Evolutionary conservation across 2,888 invertebrate genomes (phyloP), one percentile per base, ranked within the genome.

Genomic region (Drepana falcataria): DNA sequence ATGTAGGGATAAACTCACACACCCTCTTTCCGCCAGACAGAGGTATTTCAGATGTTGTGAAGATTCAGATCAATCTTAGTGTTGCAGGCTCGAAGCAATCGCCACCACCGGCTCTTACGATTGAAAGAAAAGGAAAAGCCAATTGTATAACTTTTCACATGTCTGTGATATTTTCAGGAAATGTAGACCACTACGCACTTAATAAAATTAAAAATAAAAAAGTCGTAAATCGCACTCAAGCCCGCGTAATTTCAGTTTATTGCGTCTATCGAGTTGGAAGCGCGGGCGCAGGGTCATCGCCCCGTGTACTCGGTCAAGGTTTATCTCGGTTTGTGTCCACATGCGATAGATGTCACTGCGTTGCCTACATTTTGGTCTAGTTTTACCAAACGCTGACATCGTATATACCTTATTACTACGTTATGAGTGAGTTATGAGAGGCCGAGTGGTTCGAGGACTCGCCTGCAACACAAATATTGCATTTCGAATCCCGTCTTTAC

Each of bases 261-360:
- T 63, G 55, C 62, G 59, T 61, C 56, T 49, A 59, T 52, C 54
- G 44, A 6, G 44, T 7, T 9, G 9, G 57, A 49, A 53, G 52
- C 37, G 48, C 52, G 44, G 35, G 48, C 57, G 60, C 35, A 44
- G 55, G 64, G 56, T 60, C 55, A 61, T 60, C 53, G 63, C 60
- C 55, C 67, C 53, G 34, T 35, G 48, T 47, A 67, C 57, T 69
- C 62, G 69, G 69, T 71, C 72, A 70, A 70, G 69, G 69, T 66
- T 67, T 52, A 55, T 56, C 35, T 49, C 58, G 64, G 60, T 71
- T 48, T 6, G 47, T 7, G 21, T 0, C 4, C 1, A 35, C 51
- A 51, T 53, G 48, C 9, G 35, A 57, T 57, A 71, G 69, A 64
- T 71, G 71, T 57, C 66, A 57, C 49, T 60, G 33, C 55, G 55